phyloP scores from a whole-genome alignment of 2,797 vertebrate genomes.

The Lepus townsendii region DNA sequence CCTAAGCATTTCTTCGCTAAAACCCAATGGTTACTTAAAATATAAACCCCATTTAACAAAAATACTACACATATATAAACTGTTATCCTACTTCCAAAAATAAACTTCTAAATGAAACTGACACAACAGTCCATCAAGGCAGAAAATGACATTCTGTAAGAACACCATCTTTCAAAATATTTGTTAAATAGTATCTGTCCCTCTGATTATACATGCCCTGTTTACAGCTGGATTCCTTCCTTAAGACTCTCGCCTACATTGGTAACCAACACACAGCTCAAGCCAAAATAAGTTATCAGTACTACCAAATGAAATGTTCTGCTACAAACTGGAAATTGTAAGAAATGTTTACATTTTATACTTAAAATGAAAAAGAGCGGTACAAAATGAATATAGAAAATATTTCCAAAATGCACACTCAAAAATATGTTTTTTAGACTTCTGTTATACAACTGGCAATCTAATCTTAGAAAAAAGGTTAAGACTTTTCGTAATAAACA shows the following conservation, averaged over 20 bases:
- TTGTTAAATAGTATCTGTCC: slow-evolving; percentile 6
- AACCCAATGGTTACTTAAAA: slow-evolving; percentile 29
- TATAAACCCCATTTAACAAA: slow-evolving; percentile 43
- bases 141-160: slow-evolving; percentile 34
- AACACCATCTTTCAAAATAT: slow-evolving; percentile 19
- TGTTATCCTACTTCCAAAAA: background rate
- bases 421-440: background rate
- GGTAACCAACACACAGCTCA: slow-evolving; percentile 3
- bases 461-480: background rate
- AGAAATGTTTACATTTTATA: slow-evolving; percentile 37
- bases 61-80: background rate
- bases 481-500: slow-evolving; percentile 11
- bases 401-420: background rate
- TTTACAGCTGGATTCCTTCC: background rate
- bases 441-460: slow-evolving; percentile 28
- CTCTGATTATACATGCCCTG: background rate
- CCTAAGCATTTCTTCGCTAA: slow-evolving; percentile 31
- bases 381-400: background rate
- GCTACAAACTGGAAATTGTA: background rate
- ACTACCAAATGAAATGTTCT: background rate
- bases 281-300: slow-evolving; percentile 19
- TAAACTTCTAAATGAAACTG: slow-evolving; percentile 4
- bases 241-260: background rate
- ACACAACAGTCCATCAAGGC: background rate
- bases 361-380: slow-evolving; percentile 52